Evolutionary conservation across 2,113 vertebrate genomes (phyloP).

Genomic region (Suncus etruscus): DNA sequence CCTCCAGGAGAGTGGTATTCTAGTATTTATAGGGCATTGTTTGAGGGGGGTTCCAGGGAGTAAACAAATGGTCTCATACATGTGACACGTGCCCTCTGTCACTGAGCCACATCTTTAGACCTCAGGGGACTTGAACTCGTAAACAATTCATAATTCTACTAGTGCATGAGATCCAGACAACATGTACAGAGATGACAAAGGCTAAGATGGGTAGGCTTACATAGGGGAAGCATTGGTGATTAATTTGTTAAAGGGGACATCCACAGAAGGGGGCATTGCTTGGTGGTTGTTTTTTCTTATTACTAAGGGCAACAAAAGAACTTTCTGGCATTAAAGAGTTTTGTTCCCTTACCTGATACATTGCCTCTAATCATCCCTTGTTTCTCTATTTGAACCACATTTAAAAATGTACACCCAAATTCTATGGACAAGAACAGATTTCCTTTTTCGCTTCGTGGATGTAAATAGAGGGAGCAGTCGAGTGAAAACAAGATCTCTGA

Average conservation of each 20-base stretch:
- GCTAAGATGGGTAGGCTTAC: not conserved
- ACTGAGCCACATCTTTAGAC: too few species aligned
- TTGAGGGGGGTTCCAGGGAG: too few species aligned
- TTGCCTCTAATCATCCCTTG: not conserved
- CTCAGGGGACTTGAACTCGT: not conserved
- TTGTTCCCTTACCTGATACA: not conserved
- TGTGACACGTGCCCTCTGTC: too few species aligned
- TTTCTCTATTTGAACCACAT: not conserved
- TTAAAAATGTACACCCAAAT: constrained; percentile 4
- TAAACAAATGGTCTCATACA: too few species aligned
- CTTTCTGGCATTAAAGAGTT: not conserved
- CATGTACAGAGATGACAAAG: not conserved
- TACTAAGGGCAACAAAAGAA: not conserved
- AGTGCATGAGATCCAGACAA: not conserved
- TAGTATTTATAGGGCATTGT: not conserved
- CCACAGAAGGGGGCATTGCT: not conserved
- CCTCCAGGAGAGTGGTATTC: not conserved
- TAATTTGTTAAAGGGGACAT: not conserved
- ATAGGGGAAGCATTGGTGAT: not conserved
- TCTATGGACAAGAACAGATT: not conserved
- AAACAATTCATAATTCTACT: not conserved
- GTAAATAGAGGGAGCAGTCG: rapidly evolving
- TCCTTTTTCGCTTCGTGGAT: not conserved
- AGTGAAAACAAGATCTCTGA: not conserved
- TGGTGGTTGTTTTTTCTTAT: not conserved